A percentile compares a stretch with the other conserved stretches of the same genome.
phyloP scores from a whole-genome alignment of 2,113 vertebrate genomes.

The Accipiter virgatus region DNA sequence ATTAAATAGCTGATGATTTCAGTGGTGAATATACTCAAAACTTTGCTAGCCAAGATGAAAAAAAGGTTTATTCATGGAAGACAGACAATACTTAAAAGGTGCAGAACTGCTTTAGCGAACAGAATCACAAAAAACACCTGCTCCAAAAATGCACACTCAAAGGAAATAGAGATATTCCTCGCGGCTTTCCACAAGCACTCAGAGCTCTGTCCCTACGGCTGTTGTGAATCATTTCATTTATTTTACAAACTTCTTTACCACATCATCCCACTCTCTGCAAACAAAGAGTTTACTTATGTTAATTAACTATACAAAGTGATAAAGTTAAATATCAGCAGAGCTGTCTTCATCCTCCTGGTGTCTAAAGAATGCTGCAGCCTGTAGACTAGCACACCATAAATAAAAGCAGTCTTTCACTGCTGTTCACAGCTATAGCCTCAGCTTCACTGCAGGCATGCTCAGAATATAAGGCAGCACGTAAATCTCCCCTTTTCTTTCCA shows the following conservation, averaged over 20 bases:
- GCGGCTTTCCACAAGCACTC: not conserved
- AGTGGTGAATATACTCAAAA: not conserved
- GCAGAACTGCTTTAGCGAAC: not conserved
- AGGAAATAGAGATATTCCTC: not conserved
- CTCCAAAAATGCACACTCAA: not conserved
- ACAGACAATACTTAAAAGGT: not conserved
- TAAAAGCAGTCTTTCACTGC: not conserved
- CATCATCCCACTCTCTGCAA: not conserved
- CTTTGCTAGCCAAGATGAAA: not conserved
- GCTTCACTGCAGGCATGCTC: not conserved
- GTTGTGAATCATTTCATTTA: not conserved
- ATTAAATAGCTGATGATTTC: not conserved
- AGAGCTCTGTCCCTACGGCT: not conserved
- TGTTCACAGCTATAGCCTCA: not conserved
- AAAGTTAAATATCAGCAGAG: not conserved
- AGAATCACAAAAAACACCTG: not conserved
- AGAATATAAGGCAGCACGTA: not conserved
- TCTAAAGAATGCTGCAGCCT: not conserved
- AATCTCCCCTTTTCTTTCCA: not conserved
- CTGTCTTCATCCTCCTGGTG: not conserved
- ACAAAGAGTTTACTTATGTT: not conserved
- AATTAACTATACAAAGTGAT: not conserved
- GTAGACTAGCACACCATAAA: not conserved
- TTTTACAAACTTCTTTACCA: not conserved
- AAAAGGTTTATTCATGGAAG: not conserved